Base-by-base conservation (phyloP, 2,797 vertebrate species). In the Fistularia commersonii region DNA sequence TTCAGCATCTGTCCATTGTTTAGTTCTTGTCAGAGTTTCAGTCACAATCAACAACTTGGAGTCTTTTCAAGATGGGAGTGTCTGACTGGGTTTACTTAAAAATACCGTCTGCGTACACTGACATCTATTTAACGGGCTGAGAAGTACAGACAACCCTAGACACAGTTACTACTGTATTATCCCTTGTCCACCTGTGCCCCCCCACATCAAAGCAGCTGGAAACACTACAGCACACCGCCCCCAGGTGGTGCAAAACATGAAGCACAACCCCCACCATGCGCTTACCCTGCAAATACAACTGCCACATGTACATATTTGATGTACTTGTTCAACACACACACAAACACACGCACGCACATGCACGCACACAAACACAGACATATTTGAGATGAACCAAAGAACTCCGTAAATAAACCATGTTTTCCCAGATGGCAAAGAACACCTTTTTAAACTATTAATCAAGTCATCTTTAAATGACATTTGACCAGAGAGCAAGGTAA, bases 201-300 rank as follows among this genome's bases (percentile, higher is more conserved):
- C 65, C 67, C 55, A 59, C 69, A 66, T 58, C 55, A 62, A 46
- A 61, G 61, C 52, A 51, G 60, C 46, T 61, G 64, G 43, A 83
- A 81, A 82, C 67, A 76, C 83, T 84, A 77, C 77, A 64, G 52
- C 74, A 72, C 73, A 80, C 76, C 74, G 67, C 76, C 83, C 72
- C 87, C 83, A 72, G 61, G 73, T 87, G 85, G 87, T 66, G 9
- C 31, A 41, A 51, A n/a, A 1, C 3, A 0, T 4, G 46, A 45
- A 86, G 35, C 67, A 76, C 81, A 84, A 8, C 44, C 48, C 32
- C 38, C 11, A 8, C 36, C 11, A 23, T 8, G 15, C 8, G 41
- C 13, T 7, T 3, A 31, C 23, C 48, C 33, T 23, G 15, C 15
- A 31, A 1, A 3, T 31, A 6, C 15, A 23, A 23, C 23, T 23